These are phyloP conservation scores for Trachelus stipa DNA, from an alignment of 2,888 invertebrate species.

Conservation along the genomic window DNA sequence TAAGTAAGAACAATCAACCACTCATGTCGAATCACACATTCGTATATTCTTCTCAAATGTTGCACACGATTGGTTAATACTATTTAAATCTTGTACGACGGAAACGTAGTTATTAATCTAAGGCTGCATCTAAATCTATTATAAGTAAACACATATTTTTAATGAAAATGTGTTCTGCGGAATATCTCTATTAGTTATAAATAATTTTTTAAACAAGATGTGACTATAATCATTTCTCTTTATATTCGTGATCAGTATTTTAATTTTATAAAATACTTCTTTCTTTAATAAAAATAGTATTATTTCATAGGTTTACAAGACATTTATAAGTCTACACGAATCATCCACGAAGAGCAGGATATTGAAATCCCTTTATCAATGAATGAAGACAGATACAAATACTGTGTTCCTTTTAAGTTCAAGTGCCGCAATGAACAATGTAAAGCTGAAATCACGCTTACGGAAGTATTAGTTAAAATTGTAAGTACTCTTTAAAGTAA, in stretches of 20 bases:
- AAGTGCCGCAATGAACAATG: constrained; percentile 68
- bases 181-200: background rate
- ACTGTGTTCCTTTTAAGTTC: constrained; percentile 77
- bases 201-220: background rate
- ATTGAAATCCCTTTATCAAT: constrained; percentile 52
- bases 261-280: background rate
- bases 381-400: constrained; percentile 70
- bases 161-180: too few relatives aligned
- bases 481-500: constrained; percentile 48
- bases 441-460: constrained; percentile 66
- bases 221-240: too few relatives aligned
- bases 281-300: background rate
- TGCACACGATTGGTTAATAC: constrained; percentile 43
- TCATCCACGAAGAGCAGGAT: constrained; percentile 43
- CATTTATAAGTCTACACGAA: constrained; percentile 53
- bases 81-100: constrained; percentile 12
- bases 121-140: too few relatives aligned
- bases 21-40: too few relatives aligned
- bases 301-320: constrained; percentile 41
- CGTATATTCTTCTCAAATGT: too few relatives aligned
- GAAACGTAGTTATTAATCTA: background rate
- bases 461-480: constrained; percentile 58
- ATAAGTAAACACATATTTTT: too few relatives aligned
- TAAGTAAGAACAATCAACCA: constrained; percentile 59
- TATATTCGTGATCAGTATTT: background rate